Evolutionary conservation across 2,113 vertebrate genomes (phyloP).

Genomic region (Paramormyrops kingsleyae): DNA sequence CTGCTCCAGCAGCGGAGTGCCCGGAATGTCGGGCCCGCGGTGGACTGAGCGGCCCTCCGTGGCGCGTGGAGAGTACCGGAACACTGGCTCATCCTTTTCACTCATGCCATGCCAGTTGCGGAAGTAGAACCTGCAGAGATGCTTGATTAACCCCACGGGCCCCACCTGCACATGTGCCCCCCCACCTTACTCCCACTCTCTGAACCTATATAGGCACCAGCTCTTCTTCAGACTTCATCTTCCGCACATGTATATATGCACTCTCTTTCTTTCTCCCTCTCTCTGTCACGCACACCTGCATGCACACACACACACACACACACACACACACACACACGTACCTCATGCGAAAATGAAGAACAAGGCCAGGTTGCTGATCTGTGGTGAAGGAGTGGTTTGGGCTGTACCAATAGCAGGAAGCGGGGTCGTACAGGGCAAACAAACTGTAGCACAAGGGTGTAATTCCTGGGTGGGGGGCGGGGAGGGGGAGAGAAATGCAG

Average conservation of each 20-base stretch:
- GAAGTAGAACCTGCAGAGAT: constrained; percentile 75
- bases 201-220: not conserved
- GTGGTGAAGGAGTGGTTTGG: constrained; percentile 72
- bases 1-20: constrained; percentile 66
- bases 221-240: no score
- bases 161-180: not conserved
- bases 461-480: constrained; percentile 62
- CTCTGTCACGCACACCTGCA: no score
- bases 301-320: no score
- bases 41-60: constrained; percentile 21
- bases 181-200: not conserved
- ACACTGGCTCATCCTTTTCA: constrained; percentile 60
- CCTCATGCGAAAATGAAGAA: constrained; percentile 80
- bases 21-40: constrained; percentile 37
- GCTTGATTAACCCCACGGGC: not conserved
- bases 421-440: constrained; percentile 74
- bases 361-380: constrained; percentile 43
- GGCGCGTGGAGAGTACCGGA: constrained; percentile 52
- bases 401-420: constrained; percentile 69
- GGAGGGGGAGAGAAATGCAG: not conserved
- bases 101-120: constrained; percentile 81
- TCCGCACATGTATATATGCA: no score
- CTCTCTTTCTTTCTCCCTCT: no score
- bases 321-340: not conserved
- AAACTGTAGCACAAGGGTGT: constrained; percentile 74